Conservation (phyloP, 2,888 invertebrate genomes). For the Habrosyne pyritoides region DNA sequence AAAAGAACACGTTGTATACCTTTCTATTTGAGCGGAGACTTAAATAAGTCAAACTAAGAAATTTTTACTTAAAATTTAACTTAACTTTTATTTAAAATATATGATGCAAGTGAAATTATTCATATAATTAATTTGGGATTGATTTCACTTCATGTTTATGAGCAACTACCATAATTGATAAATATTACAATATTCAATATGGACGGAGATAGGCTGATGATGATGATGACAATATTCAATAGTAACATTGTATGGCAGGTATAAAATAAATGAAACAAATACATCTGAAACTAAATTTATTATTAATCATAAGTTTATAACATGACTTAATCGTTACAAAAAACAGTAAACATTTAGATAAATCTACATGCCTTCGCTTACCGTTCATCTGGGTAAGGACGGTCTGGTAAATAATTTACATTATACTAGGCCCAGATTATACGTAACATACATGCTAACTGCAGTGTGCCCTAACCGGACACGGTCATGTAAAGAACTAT, state of each 20-base stretch:
- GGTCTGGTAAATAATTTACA: slow-evolving; percentile 79
- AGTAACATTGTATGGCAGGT: neutral
- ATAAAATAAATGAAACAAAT: slow-evolving; percentile 36
- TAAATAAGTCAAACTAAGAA: no score
- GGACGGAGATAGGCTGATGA: no score
- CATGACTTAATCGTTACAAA: slow-evolving; percentile 82
- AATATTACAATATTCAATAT: no score
- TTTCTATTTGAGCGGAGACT: no score
- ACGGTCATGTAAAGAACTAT: neutral
- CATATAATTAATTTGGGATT: no score
- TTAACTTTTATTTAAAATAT: no score
- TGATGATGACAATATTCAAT: no score
- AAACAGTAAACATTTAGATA: slow-evolving; percentile 78
- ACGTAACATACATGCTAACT: slow-evolving; percentile 14
- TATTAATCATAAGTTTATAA: slow-evolving; percentile 81
- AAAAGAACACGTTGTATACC: no score
- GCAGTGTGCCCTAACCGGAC: slow-evolving; percentile 12
- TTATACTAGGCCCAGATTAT: slow-evolving; percentile 78
- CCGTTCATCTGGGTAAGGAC: slow-evolving; percentile 80
- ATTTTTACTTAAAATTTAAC: no score
- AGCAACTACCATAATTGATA: no score
- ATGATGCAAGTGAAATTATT: no score
- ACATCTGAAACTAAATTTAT: slow-evolving; percentile 80
- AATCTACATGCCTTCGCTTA: slow-evolving; percentile 73
- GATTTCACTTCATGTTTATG: no score